Conservation (phyloP, 2,888 invertebrate species). For the Trilocha varians region DNA sequence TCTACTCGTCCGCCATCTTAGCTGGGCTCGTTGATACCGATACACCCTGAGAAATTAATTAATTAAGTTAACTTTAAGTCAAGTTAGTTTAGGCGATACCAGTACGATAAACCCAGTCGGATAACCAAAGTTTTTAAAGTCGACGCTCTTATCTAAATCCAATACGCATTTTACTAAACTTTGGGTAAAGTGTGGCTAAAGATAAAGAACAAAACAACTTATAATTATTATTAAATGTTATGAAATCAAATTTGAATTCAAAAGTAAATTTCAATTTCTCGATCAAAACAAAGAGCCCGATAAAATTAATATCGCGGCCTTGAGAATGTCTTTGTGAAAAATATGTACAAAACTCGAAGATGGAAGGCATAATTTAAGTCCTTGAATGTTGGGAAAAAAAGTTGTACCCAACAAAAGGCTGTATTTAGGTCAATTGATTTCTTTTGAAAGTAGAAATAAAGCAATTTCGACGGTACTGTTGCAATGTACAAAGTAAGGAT, state of each 20-base stretch:
- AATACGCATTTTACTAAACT: too few relatives aligned
- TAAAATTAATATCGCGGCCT: background rate
- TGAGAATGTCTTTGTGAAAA: background rate
- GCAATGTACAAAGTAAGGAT: background rate
- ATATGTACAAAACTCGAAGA: background rate
- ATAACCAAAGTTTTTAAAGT: too few relatives aligned
- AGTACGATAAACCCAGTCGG: too few relatives aligned
- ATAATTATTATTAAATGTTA: too few relatives aligned
- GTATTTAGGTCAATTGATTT: background rate
- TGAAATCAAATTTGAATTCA: too few relatives aligned
- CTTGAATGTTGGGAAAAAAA: background rate
- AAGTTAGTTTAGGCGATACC: too few relatives aligned
- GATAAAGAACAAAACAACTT: too few relatives aligned
- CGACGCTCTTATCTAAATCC: too few relatives aligned
- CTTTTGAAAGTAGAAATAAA: background rate
- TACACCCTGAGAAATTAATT: conserved; percentile 63
- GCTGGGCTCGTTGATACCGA: conserved; percentile 78
- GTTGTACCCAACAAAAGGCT: background rate
- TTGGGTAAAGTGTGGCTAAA: too few relatives aligned
- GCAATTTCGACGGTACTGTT: background rate
- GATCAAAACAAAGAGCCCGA: background rate
- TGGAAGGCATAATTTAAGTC: background rate
- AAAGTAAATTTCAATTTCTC: too few relatives aligned
- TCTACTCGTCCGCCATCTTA: conserved; percentile 75
- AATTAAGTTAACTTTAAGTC: too few relatives aligned